Conservation (phyloP, 2,888 invertebrate genomes). For the Epinotia ramella region DNA sequence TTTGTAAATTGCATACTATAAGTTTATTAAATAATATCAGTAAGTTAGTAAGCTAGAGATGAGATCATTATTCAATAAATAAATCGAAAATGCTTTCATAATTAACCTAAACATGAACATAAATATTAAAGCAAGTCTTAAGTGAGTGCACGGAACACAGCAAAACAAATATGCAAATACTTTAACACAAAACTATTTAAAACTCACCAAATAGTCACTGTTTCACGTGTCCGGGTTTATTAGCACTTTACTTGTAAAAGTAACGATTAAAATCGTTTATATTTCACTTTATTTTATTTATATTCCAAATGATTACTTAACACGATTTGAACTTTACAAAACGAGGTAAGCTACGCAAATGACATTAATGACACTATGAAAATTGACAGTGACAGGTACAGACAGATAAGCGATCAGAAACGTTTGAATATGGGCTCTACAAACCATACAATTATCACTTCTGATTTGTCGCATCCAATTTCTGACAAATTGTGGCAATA, state of each 20-base stretch:
- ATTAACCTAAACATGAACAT: constrained; percentile 15
- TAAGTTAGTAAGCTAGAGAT: too few species aligned
- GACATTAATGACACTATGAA: not conserved
- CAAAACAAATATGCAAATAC: constrained; percentile 30
- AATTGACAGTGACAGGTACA: not conserved
- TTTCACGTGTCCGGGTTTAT: not conserved
- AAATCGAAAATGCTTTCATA: not conserved
- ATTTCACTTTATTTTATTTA: constrained; percentile 28
- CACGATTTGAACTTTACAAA: constrained; percentile 44
- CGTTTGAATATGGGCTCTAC: too few species aligned
- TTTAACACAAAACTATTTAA: constrained; percentile 1
- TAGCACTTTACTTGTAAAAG: constrained; percentile 12
- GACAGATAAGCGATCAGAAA: too few species aligned
- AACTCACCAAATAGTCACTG: constrained; percentile 34
- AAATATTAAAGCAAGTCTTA: constrained; percentile 31
- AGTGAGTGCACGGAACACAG: constrained; percentile 15
- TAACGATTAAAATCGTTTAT: constrained; percentile 23
- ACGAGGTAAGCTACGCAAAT: constrained; percentile 38
- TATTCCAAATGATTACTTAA: constrained; percentile 39
- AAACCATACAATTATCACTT: too few species aligned
- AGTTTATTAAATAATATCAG: too few species aligned
- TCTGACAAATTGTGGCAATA: too few species aligned
- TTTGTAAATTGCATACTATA: too few species aligned
- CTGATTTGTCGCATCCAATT: too few species aligned
- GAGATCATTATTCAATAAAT: not conserved